These are phyloP conservation scores for Ophion slaviceki DNA, from an alignment of 2,888 invertebrate genomes.

Conservation along the genomic window DNA sequence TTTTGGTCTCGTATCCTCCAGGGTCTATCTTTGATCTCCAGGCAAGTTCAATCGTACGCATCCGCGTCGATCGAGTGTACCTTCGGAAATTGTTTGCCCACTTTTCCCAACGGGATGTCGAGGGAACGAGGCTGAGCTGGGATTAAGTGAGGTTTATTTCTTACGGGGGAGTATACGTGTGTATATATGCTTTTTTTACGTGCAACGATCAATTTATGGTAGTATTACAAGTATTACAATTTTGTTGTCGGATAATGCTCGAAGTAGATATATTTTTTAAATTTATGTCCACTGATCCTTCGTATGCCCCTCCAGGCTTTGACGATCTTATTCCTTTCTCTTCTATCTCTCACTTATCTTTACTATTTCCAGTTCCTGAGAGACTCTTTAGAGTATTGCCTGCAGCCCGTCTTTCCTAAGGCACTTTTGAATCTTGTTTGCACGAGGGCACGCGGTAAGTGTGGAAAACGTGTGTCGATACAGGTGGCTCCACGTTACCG, in stretches of 20 bases:
- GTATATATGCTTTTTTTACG: not conserved
- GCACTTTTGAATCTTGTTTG: too few species aligned
- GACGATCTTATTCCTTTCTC: too few species aligned
- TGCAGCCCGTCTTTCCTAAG: too few species aligned
- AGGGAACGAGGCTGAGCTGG: slow-evolving; percentile 1
- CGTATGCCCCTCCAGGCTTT: too few species aligned
- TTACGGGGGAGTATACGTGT: not conserved
- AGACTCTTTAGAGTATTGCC: too few species aligned
- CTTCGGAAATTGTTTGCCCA: slow-evolving; percentile 23
- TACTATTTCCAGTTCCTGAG: too few species aligned
- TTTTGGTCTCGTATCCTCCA: slow-evolving; percentile 10
- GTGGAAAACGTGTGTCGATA: too few species aligned
- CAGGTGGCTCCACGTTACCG: too few species aligned
- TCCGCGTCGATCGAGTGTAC: not conserved
- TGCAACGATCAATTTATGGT: not conserved
- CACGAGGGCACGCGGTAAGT: too few species aligned
- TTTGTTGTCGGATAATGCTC: not conserved
- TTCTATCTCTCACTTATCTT: too few species aligned
- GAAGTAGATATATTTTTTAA: not conserved
- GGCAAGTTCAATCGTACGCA: slow-evolving; percentile 6
- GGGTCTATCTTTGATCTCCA: slow-evolving; percentile 14
- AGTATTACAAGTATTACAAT: slow-evolving; percentile 1
- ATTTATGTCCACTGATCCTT: not conserved
- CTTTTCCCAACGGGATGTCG: not conserved
- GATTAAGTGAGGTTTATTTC: slow-evolving; percentile 5